phyloP scores from a whole-genome alignment of 2,113 vertebrate genomes.

The Euleptes europaea region DNA sequence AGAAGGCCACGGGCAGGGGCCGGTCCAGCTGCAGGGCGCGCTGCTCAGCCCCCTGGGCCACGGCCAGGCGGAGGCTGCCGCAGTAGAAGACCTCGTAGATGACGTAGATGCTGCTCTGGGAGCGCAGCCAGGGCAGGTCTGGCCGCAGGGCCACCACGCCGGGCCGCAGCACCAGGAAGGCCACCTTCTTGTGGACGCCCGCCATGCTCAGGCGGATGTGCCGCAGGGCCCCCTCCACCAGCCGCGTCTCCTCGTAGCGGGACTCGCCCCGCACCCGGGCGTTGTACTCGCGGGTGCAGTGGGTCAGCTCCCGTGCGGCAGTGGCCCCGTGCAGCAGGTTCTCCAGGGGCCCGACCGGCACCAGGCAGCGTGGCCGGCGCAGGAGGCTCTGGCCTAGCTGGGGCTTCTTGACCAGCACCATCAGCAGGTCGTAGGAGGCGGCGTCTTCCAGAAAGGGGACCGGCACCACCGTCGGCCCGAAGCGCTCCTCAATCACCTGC shows the following conservation, averaged over 20 bases:
- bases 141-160: slow-evolving; percentile 42
- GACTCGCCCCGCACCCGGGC: slow-evolving; percentile 48
- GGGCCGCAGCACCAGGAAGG: slow-evolving; percentile 46
- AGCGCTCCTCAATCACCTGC: slow-evolving; percentile 65
- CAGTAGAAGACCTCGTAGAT: slow-evolving; percentile 71
- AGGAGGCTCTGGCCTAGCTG: slow-evolving; percentile 42
- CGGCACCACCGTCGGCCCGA: slow-evolving; percentile 59
- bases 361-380: slow-evolving; percentile 24
- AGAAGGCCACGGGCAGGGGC: slow-evolving; percentile 66
- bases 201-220: slow-evolving; percentile 57
- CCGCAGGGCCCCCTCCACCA: slow-evolving; percentile 64
- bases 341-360: not conserved
- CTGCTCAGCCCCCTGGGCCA: slow-evolving; percentile 10
- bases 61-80: slow-evolving; percentile 53
- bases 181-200: slow-evolving; percentile 61
- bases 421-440: slow-evolving; percentile 64
- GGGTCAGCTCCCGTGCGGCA: slow-evolving; percentile 30
- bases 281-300: slow-evolving; percentile 62
- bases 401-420: slow-evolving; percentile 63
- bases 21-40: slow-evolving; percentile 47
- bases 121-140: slow-evolving; percentile 66
- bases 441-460: slow-evolving; percentile 69
- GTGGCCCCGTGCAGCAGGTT: not conserved
- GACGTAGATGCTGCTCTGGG: slow-evolving; percentile 66
- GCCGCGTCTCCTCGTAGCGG: slow-evolving; percentile 67